Percentiles rank a stretch among this genome's conserved stretches.
Conservation (phyloP, 2,113 vertebrate species). For the Grammomys surdaster region DNA sequence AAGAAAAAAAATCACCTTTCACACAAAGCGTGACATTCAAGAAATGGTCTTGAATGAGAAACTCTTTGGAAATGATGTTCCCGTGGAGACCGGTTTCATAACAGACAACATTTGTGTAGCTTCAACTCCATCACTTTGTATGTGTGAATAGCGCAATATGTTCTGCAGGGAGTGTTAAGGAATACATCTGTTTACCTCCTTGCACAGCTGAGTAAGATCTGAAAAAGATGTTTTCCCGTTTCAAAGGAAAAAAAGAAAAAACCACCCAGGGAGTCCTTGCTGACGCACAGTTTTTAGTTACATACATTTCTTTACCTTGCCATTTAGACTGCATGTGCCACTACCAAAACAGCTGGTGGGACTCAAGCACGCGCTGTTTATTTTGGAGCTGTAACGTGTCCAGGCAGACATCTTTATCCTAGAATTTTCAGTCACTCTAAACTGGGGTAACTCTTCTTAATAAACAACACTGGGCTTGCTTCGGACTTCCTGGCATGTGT, state of each 20-base stretch:
- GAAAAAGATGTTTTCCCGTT: slow-evolving; percentile 61
- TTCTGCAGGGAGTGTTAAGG: slow-evolving; percentile 51
- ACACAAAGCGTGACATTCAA: neutral
- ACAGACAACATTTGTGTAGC: slow-evolving; percentile 44
- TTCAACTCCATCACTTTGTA: neutral
- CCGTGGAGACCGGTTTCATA: neutral
- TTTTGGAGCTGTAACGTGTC: neutral
- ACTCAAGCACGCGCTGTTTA: neutral
- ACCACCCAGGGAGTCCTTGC: neutral
- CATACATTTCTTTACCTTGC: neutral
- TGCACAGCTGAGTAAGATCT: slow-evolving; percentile 56
- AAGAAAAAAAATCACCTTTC: slow-evolving; percentile 35
- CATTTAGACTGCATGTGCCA: neutral
- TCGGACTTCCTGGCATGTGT: neutral
- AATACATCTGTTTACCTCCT: slow-evolving; percentile 61
- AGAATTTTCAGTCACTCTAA: neutral
- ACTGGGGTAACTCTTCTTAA: neutral
- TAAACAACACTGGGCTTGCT: neutral
- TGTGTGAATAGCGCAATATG: neutral
- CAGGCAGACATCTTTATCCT: neutral
- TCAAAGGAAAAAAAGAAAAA: neutral
- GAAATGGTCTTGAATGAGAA: neutral
- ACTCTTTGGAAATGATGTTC: neutral
- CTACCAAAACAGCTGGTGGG: neutral
- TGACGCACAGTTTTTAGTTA: slow-evolving; percentile 15